These are phyloP conservation scores for Tragelaphus strepsiceros DNA, from an alignment of 2,113 vertebrate genomes.

Conservation along the genomic window DNA sequence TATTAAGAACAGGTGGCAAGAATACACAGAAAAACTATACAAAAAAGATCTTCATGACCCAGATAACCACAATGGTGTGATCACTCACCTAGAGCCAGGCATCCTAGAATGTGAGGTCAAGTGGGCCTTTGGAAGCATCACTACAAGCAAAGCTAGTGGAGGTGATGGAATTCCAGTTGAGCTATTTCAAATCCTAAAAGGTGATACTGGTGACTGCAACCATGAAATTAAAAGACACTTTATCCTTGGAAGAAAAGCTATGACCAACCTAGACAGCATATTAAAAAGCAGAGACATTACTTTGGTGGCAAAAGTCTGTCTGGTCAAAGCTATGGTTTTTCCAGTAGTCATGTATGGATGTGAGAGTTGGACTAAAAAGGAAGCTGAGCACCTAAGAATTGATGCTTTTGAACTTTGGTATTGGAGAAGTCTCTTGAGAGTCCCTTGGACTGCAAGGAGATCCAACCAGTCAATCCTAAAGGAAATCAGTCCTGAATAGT, in stretches of 20 bases:
- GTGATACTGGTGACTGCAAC: neutral
- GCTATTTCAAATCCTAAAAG: neutral
- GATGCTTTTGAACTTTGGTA: neutral
- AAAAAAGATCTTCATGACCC: neutral
- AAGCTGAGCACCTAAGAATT: neutral
- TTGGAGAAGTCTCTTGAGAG: neutral
- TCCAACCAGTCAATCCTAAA: neutral
- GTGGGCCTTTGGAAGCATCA: neutral
- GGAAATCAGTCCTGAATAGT: neutral
- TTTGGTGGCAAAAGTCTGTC: neutral
- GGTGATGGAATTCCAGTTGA: neutral
- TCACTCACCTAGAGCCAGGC: neutral
- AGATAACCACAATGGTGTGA: neutral
- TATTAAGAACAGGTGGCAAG: neutral
- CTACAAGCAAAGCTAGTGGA: neutral
- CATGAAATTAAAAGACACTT: neutral
- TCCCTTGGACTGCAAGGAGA: neutral
- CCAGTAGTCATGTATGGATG: neutral
- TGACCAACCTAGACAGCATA: neutral
- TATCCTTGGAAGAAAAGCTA: neutral
- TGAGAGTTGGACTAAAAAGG: neutral
- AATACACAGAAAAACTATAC: neutral
- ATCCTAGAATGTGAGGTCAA: neutral
- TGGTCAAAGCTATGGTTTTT: neutral
- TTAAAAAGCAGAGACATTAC: neutral